Evolutionary conservation across 92 coral and sea anemone species (phyloP).

Genomic region (Porites rus): DNA sequence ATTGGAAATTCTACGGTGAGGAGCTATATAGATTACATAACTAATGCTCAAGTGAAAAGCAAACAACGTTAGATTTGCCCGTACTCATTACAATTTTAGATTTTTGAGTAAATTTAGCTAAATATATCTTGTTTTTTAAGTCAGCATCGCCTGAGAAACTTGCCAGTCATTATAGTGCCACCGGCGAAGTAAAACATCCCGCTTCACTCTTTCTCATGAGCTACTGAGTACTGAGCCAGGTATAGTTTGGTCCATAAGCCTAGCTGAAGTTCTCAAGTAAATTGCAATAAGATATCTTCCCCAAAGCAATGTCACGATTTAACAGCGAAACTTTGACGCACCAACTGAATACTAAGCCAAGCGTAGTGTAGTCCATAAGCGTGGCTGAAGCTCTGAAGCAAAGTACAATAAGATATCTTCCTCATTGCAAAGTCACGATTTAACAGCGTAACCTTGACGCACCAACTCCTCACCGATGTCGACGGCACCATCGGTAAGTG

Average conservation of each 20-base stretch:
- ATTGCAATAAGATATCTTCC: not conserved
- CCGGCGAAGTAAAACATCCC: not conserved
- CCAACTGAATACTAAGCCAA: constrained; percentile 18
- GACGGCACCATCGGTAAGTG: constrained; percentile 66
- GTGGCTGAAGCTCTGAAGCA: not conserved
- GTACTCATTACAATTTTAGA: no score
- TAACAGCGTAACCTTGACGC: constrained; percentile 29
- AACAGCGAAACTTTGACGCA: constrained; percentile 32
- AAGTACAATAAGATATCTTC: not conserved
- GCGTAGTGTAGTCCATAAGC: not conserved
- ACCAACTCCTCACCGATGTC: constrained; percentile 62
- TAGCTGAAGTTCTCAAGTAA: not conserved
- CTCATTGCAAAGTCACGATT: not conserved
- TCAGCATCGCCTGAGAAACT: no score
- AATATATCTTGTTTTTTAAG: no score
- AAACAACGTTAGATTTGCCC: no score
- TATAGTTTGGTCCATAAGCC: not conserved
- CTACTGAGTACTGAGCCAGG: not conserved
- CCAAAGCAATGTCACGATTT: not conserved
- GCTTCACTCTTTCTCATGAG: no score
- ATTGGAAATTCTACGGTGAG: no score
- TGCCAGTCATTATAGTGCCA: not conserved
- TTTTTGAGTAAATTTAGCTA: no score
- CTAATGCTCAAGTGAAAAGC: no score
- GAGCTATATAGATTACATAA: no score